Percentiles rank a stretch among this genome's conserved stretches.
phyloP scores from a whole-genome alignment of 2,888 invertebrate species.

The Troides aeacus region DNA sequence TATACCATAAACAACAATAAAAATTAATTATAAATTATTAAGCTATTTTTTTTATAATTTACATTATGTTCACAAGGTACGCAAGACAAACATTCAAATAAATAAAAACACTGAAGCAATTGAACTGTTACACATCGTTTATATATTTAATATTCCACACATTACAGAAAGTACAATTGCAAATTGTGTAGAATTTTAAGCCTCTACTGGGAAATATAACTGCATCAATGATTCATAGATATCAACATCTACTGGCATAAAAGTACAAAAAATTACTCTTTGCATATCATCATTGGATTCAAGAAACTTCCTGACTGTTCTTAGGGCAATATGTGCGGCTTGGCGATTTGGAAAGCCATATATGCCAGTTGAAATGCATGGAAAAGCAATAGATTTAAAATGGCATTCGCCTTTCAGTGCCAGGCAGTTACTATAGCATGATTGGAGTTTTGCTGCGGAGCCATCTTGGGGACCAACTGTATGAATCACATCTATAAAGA shows the following conservation, averaged over 20 bases:
- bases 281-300: slow-evolving; percentile 78
- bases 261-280: slow-evolving; percentile 89
- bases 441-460: slow-evolving; percentile 80
- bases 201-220: slow-evolving; percentile 84
- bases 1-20: neutral
- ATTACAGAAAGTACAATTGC: neutral
- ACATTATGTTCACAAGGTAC: neutral
- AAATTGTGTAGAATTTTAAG: slow-evolving; percentile 41
- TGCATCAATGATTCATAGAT: slow-evolving; percentile 87
- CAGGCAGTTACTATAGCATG: slow-evolving; percentile 86
- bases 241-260: slow-evolving; percentile 84
- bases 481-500: slow-evolving; percentile 89
- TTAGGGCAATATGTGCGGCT: slow-evolving; percentile 88
- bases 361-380: slow-evolving; percentile 95
- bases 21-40: neutral
- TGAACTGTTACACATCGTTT: no score
- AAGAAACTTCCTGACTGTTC: slow-evolving; percentile 83
- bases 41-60: neutral
- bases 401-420: slow-evolving; percentile 76
- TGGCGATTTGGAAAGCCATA: slow-evolving; percentile 91
- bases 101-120: neutral
- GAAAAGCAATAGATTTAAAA: slow-evolving; percentile 87
- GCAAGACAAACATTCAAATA: neutral
- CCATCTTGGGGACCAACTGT: slow-evolving; percentile 93
- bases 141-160: neutral